phyloP scores from a whole-genome alignment of 2,888 invertebrate species.

The Sabellastarte sp. region DNA sequence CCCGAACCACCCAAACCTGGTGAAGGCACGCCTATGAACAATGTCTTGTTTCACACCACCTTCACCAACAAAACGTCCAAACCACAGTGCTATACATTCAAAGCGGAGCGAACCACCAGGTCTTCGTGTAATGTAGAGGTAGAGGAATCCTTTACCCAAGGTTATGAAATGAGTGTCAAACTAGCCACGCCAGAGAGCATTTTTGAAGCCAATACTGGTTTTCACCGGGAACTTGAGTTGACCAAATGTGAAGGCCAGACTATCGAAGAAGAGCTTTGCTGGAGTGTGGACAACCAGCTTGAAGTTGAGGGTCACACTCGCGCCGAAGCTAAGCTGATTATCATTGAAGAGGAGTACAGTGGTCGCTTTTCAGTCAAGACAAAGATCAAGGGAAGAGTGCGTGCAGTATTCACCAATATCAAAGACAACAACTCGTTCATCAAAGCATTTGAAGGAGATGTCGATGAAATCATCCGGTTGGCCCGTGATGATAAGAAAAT shows the following conservation, averaged over 20 bases:
- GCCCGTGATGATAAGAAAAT: conserved; percentile 34
- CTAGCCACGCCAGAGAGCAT: conserved; percentile 61
- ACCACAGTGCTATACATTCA: conserved; percentile 53
- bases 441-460: conserved; percentile 47
- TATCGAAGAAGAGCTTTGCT: conserved; percentile 57
- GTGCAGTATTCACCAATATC: conserved; percentile 54
- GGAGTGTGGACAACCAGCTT: conserved; percentile 61
- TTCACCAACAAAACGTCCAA: conserved; percentile 52
- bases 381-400: conserved; percentile 46
- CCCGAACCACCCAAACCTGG: conserved; percentile 20
- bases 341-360: conserved; percentile 61
- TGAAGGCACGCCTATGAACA: conserved; percentile 19
- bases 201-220: conserved; percentile 58
- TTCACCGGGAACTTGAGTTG: conserved; percentile 55
- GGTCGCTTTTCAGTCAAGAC: conserved; percentile 58
- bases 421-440: conserved; percentile 58
- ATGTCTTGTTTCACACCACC: conserved; percentile 48
- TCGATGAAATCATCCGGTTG: conserved; percentile 41
- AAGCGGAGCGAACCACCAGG: conserved; percentile 49
- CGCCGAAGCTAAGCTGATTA: conserved; percentile 60
- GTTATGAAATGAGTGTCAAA: conserved; percentile 59
- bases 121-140: conserved; percentile 46
- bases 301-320: conserved; percentile 37
- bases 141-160: conserved; percentile 39
- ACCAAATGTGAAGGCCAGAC: conserved; percentile 53